phyloP scores from a whole-genome alignment of 1,140 invertebrate species.

The Xylocopa sonorina region DNA sequence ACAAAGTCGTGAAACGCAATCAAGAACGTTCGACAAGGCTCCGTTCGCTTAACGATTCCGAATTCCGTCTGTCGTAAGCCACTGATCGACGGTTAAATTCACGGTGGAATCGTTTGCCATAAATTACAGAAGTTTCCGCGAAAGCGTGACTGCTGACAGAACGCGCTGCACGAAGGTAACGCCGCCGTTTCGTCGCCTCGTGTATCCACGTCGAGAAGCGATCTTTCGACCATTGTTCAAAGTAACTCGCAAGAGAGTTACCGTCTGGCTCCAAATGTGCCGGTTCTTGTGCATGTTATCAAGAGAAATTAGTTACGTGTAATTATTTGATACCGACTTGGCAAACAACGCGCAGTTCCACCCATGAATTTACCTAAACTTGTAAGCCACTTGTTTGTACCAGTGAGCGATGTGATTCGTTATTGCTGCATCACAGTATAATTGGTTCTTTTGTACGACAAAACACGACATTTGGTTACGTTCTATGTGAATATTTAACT shows the following conservation, averaged over 20 bases:
- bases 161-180: neutral
- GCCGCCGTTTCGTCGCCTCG: neutral
- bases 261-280: neutral
- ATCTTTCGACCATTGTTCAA: slow-evolving; percentile 6
- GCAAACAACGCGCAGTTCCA: neutral
- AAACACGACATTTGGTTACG: too few relatives aligned
- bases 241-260: neutral
- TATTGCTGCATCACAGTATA: neutral
- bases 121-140: slow-evolving; percentile 11
- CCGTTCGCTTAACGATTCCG: neutral
- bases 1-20: neutral
- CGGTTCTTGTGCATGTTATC: neutral
- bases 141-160: neutral
- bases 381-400: neutral
- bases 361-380: neutral
- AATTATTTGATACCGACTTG: slow-evolving; percentile 7
- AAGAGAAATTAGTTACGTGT: slow-evolving; percentile 12
- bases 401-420: neutral
- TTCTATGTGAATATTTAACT: too few relatives aligned
- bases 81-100: neutral
- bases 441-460: neutral
- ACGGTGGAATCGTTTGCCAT: neutral
- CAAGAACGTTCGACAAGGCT: neutral
- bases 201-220: neutral
- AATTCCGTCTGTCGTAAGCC: neutral